Base-by-base conservation (phyloP, 1,140 invertebrate genomes). In the Lucilia cuprina region DNA sequence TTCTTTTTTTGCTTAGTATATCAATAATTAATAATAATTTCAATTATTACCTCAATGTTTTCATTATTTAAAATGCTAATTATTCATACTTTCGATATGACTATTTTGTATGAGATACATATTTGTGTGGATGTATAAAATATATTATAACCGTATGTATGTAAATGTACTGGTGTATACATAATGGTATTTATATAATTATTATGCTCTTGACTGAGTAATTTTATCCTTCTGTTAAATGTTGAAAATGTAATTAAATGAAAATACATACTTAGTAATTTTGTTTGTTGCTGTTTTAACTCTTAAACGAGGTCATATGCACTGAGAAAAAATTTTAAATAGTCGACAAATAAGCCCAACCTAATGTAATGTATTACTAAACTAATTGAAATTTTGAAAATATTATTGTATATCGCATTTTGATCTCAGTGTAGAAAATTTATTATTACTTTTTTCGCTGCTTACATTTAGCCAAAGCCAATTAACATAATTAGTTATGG, bases 401-500 rank as follows among this genome's bases (percentile, higher is more conserved):
- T n/a, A n/a, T n/a, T n/a, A n/a, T n/a, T n/a, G n/a, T n/a, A n/a
- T n/a, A n/a, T n/a, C n/a, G n/a, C n/a, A n/a, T n/a, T n/a, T n/a
- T n/a, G n/a, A n/a, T n/a, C 19, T 70, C n/a, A 70, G 65, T 70
- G 65, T 70, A 70, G 7, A 70, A 0, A 60, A 60, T 60, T 60
- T 60, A 60, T 70, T 70, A n/a, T 70, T 25, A 19, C 10, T 9
- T 70, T 19, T 70, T 70, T 19, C 19, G 19, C 21, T 70, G n/a
- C 19, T 60, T 60, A 10, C 41, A 60, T 60, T 60, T 60, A 60
- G n/a, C 65, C 19, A 70, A 70, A 25, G 65, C 65, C 65, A 70
- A 70, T 70, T 70, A 70, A 70, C 65, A 70, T 70, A 70, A 70
- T 70, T 70, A 70, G 65, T 70, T 70, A 70, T 70, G 65, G 65